Base-by-base conservation (phyloP, 1,140 invertebrate genomes). In the Holcopasites calliopsidis region DNA sequence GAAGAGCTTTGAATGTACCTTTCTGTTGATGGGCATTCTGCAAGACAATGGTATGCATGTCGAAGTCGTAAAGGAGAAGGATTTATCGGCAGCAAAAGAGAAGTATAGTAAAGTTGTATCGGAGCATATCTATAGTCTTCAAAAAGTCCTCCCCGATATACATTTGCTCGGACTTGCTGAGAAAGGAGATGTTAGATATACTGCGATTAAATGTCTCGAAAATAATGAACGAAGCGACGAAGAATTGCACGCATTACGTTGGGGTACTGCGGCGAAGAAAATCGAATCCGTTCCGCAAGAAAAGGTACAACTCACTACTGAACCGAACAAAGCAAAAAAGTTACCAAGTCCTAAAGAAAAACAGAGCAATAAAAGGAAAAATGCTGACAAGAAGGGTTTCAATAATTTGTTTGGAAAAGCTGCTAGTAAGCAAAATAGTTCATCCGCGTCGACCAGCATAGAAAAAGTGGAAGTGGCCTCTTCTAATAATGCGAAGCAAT, bases 51-150 rank as follows among this genome's bases (percentile, higher is more conserved):
- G 85, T 6, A 85, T 89, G 55, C 85, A 86, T 23, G 79, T 92
- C 16, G 89, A 91, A 84, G 84, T 92, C 35, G 86, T 90, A 0
- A 88, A 77, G 73, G 87, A 85, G 11, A 66, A 77, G 28, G 82
- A 89, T 80, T 47, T 92, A 16, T 28, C 21, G 6, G 18, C n/a
- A 5, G 85, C 84, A 2, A 88, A 85, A 80, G 28, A 87, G 31
- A 91, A 92, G 66, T 92, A 89, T 60, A 58, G 54, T 6, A 85
- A 79, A 52, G 76, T 92, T 10, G 77, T 89, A n/a, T 91, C 88
- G 0, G 78, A 92, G 68, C 91, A 92, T 57, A 55, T 92, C 16
- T 92, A 92, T 52, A 92, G 91, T 62, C 58, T 92, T 13, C 91
- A 92, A 70, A 92, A 90, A 77, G 55, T 78, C 18, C 55, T 92